Evolutionary conservation across 2,797 vertebrate species (phyloP).

Genomic region (Bradypus variegatus): DNA sequence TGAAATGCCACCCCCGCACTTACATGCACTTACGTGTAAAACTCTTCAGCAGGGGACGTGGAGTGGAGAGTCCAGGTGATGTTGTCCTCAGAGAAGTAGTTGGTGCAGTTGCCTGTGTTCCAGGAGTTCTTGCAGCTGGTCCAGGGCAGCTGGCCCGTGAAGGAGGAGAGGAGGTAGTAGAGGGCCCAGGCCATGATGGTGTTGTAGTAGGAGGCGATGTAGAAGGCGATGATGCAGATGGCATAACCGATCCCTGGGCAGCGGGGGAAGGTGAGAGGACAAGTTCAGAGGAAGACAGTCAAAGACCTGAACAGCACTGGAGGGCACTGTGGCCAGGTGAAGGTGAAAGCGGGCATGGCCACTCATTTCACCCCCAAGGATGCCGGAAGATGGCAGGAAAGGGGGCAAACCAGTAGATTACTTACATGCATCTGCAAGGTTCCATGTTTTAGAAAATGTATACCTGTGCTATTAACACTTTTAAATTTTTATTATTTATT

Average conservation of each 20-base stretch:
- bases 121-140: slow-evolving; percentile 89
- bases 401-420: background rate
- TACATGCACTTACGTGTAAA: slow-evolving; percentile 97
- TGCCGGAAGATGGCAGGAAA: rapidly evolving
- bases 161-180: slow-evolving; percentile 96
- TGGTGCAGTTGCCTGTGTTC: slow-evolving; percentile 93
- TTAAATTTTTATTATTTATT: background rate
- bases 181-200: slow-evolving; percentile 99
- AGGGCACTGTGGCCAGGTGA: background rate
- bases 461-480: background rate
- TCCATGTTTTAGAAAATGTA: background rate
- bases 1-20: slow-evolving; percentile 68
- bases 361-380: background rate
- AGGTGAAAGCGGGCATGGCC: background rate
- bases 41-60: slow-evolving; percentile 95
- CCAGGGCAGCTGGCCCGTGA: slow-evolving; percentile 89
- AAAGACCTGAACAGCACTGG: background rate
- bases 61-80: slow-evolving; percentile 87
- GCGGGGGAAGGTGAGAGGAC: background rate
- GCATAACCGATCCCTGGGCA: slow-evolving; percentile 91
- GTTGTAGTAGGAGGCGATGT: slow-evolving; percentile 98
- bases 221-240: slow-evolving; percentile 96
- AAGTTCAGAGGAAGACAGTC: background rate
- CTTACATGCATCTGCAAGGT: background rate
- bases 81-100: slow-evolving; percentile 86